These are phyloP conservation scores for Urocolius indicus DNA, from an alignment of 2,113 vertebrate species.

Conservation along the genomic window DNA sequence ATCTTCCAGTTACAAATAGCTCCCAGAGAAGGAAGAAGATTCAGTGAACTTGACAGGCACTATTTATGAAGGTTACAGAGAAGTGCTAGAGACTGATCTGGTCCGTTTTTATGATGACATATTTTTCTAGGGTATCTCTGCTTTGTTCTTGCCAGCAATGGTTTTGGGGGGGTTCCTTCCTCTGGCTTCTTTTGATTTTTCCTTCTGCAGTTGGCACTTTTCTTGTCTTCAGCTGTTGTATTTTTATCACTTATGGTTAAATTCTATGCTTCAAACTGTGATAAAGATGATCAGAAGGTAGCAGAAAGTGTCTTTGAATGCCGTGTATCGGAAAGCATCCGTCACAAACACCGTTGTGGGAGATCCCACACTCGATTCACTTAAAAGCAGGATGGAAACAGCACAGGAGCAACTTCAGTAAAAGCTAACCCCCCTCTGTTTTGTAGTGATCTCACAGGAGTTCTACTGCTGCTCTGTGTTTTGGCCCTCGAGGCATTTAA, in stretches of 20 bases:
- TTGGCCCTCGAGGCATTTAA: neutral
- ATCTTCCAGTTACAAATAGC: constrained; percentile 23
- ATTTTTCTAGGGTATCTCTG: neutral
- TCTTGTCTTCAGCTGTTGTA: neutral
- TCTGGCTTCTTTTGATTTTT: neutral
- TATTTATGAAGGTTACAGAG: neutral
- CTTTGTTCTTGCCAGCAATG: neutral
- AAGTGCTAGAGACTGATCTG: neutral
- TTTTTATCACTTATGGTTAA: neutral
- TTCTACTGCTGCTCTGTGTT: neutral
- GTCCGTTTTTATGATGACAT: neutral
- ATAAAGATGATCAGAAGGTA: neutral
- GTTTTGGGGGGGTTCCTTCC: neutral
- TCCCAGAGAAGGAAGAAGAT: neutral
- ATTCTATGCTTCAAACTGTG: neutral
- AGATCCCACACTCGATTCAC: neutral
- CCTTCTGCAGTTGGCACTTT: neutral
- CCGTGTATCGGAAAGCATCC: neutral
- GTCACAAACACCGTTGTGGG: neutral
- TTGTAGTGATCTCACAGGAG: neutral
- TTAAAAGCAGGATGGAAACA: neutral
- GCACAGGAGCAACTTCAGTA: neutral
- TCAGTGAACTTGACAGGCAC: neutral
- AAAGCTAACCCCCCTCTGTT: neutral
- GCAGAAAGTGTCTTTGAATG: neutral